Evolutionary conservation across 2,113 vertebrate genomes (phyloP), one percentile per base, ranked within the genome.

Genomic region (Tretioscincus oriximinensis): DNA sequence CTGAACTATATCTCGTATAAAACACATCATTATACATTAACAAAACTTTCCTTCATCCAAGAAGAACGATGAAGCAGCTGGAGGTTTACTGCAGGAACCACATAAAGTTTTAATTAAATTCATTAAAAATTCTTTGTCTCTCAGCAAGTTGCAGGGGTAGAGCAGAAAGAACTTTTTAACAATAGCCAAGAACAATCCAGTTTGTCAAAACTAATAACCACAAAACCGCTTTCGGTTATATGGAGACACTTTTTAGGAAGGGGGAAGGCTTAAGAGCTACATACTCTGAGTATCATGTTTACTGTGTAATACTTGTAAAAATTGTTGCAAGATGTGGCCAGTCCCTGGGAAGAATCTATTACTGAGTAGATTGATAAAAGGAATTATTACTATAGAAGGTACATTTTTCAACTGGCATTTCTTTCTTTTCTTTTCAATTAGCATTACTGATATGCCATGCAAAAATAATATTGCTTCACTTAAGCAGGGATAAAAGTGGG

Each of bases 81-180:
- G 88, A 92, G 92, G 93, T 93, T 91, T 92, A 88, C 77, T 85
- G 88, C 81, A 91, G 92, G 91, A 92, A 90, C 84, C 86, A 88
- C 94, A 94, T 92, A 87, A 92, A 94, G 90, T 92, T 96, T 94
- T 94, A 94, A 96, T 95, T 95, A 95, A 94, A 91, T 94, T 92
- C 91, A 93, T 95, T 95, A 93, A 91, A 93, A 93, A 93, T 88
- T 81, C 92, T 93, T 90, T 91, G 90, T 93, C 91, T 93, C 92
- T 93, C 73, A 47, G 90, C 90, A 89, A 87, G 90, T 91, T 94
- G 31, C 93, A 83, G 92, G 86, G 87, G 54, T 70, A 58, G 77
- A 58, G 77, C 89, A 94, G 89, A 93, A 81, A 94, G 89, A 93
- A 88, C 58, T 81, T 91, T 89, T 93, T 90, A 93, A 93, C 92